Base-by-base conservation (phyloP, 2,888 invertebrate species). In the Xestia c-nigrum region DNA sequence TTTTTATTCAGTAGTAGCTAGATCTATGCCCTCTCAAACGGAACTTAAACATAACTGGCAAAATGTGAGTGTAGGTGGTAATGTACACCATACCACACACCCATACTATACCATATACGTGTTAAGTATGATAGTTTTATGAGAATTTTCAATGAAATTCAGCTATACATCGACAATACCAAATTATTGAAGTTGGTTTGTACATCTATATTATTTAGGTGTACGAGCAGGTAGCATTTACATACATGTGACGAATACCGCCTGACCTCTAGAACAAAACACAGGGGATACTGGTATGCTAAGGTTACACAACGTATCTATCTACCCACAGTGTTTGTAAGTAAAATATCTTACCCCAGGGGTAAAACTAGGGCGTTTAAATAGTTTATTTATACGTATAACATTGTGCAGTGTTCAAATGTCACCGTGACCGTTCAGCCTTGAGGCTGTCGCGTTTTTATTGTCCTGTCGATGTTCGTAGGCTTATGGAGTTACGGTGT, bases 381-480 rank as follows among this genome's bases (percentile, higher is more conserved):
- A 69, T 79, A 76, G 69, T 74, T 74, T 83, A 78, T 74, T 79
- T 76, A 80, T 78, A 72, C 59, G 40, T 83, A 78, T 78, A 80
- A 75, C 65, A 47, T 71, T 61, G 55, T 74, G 47, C 65, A 83
- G 71, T 52, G 64, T 76, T 78, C 38, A 87, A 87, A 87, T 87
- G 87, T 84, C 87, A 71, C 78, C 64, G 81, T 74, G 77, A 76
- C 73, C 81, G 78, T 69, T 84, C 80, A 76, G 76, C 87, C 87
- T 80, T 87, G 85, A 76, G 47, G 52, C 38, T 83, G 82, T 84
- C 87, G 84, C 80, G 68, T 85, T 85, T 87, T 87, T 86, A 86
- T 87, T 75, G 71, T 83, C 80, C 66, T 84, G 72, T 55, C 38
- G 55, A 80, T 70, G 38, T 50, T 70, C 55, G 71, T 80, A 76